These are phyloP conservation scores for Philereme vetulata DNA, from an alignment of 2,888 invertebrate species.

Conservation along the genomic window DNA sequence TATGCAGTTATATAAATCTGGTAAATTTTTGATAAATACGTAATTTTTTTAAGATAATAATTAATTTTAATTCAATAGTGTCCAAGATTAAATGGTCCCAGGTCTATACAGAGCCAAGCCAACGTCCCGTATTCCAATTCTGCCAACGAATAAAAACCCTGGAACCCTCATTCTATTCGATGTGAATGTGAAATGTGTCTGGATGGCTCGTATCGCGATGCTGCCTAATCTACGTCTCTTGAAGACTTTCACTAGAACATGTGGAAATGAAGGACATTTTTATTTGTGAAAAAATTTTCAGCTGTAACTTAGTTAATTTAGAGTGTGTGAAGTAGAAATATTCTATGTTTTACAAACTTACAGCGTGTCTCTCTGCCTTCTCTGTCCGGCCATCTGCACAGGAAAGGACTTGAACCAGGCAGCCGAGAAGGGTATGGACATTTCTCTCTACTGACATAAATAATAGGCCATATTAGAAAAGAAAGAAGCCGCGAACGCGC, in stretches of 20 bases:
- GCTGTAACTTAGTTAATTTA: neutral
- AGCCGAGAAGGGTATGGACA: too few species aligned
- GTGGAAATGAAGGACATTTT: conserved; percentile 15
- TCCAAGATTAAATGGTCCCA: conserved; percentile 1
- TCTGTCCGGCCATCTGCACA: too few species aligned
- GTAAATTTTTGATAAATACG: too few species aligned
- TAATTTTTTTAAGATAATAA: too few species aligned
- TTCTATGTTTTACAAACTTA: too few species aligned
- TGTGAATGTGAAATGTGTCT: conserved; percentile 55
- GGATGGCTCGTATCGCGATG: conserved; percentile 39
- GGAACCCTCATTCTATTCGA: conserved; percentile 45
- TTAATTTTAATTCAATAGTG: too few species aligned
- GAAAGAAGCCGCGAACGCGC: too few species aligned
- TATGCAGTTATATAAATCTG: too few species aligned
- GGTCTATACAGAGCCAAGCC: conserved; percentile 22
- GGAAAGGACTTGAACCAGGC: too few species aligned
- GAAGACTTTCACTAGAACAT: conserved; percentile 17
- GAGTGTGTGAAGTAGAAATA: neutral
- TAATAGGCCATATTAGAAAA: too few species aligned
- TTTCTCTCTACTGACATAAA: too few species aligned
- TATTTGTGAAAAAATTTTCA: conserved; percentile 7
- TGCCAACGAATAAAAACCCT: conserved; percentile 59
- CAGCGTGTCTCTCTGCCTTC: too few species aligned
- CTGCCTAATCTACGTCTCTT: conserved; percentile 39
- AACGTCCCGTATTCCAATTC: conserved; percentile 62